phyloP scores from a whole-genome alignment of 2,797 vertebrate genomes.

The Lithobates pipiens region DNA sequence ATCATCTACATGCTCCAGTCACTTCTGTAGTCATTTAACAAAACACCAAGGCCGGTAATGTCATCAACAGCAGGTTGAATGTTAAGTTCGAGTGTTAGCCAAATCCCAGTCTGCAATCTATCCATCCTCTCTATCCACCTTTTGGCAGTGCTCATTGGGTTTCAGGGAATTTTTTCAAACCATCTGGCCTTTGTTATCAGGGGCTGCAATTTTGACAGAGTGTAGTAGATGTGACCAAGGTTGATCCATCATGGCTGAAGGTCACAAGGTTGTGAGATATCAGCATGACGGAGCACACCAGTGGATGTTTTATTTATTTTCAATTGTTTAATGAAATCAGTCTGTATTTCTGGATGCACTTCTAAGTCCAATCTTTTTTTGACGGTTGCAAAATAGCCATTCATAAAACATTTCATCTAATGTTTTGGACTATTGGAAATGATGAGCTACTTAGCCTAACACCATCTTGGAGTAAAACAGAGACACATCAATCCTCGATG shows the following conservation, averaged over 20 bases:
- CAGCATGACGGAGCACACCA: background rate
- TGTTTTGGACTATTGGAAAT: slow-evolving; percentile 1
- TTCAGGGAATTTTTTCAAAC: slow-evolving; percentile 2
- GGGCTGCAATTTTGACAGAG: slow-evolving; percentile 7
- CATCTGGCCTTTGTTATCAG: slow-evolving; percentile 49
- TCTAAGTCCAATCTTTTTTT: slow-evolving; percentile 14
- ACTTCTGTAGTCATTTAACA: slow-evolving; percentile 23
- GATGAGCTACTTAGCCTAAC: slow-evolving; percentile 18
- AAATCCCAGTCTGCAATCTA: background rate
- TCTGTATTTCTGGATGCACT: background rate
- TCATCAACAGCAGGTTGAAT: slow-evolving; percentile 44
- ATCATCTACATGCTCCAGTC: slow-evolving; percentile 35
- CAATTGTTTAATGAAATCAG: background rate
- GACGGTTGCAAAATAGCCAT: background rate
- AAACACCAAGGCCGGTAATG: slow-evolving; percentile 32
- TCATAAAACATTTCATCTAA: slow-evolving; percentile 1
- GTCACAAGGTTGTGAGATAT: slow-evolving; percentile 21
- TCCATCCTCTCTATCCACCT: slow-evolving; percentile 4
- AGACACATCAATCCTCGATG: slow-evolving; percentile 24
- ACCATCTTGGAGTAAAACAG: slow-evolving; percentile 14
- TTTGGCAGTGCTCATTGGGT: slow-evolving; percentile 3
- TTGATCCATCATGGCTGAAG: background rate
- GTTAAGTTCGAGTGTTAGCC: background rate
- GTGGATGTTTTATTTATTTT: background rate
- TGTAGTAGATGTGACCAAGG: slow-evolving; percentile 10